Percentiles rank a stretch among this genome's conserved stretches.
Evolutionary conservation across 1,140 invertebrate species (phyloP).

Genomic region (Metopolophium dirhodum): DNA sequence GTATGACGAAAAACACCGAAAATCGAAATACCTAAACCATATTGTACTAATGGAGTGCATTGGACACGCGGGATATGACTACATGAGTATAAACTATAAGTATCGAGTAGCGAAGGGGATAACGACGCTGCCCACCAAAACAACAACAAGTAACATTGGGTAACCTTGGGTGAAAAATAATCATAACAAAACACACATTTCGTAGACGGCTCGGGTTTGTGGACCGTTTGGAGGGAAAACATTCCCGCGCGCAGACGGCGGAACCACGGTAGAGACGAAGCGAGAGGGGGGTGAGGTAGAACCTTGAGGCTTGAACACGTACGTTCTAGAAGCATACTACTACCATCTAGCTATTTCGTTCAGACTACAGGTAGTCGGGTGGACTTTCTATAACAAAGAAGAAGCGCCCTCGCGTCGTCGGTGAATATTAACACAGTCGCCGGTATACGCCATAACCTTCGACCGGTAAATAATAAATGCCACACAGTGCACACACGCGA

Average conservation of each 20-base stretch:
- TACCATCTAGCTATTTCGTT: background rate
- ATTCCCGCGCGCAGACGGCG: background rate
- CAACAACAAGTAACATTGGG: background rate
- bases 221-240: background rate
- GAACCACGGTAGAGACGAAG: background rate
- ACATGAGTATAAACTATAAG: no score
- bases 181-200: slow-evolving; percentile 9
- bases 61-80: no score
- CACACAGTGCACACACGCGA: background rate
- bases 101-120: background rate
- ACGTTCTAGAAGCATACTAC: background rate
- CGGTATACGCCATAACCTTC: background rate
- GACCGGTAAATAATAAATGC: background rate
- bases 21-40: background rate
- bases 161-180: background rate
- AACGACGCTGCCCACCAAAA: background rate
- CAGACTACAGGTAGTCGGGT: background rate
- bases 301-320: slow-evolving; percentile 16
- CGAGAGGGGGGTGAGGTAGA: no score
- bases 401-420: background rate
- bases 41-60: background rate
- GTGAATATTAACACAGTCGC: background rate
- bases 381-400: slow-evolving; percentile 23
- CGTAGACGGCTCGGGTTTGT: background rate
- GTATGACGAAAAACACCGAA: background rate